phyloP scores from a whole-genome alignment of 2,113 vertebrate species.

The Paraplagusia blochii region DNA sequence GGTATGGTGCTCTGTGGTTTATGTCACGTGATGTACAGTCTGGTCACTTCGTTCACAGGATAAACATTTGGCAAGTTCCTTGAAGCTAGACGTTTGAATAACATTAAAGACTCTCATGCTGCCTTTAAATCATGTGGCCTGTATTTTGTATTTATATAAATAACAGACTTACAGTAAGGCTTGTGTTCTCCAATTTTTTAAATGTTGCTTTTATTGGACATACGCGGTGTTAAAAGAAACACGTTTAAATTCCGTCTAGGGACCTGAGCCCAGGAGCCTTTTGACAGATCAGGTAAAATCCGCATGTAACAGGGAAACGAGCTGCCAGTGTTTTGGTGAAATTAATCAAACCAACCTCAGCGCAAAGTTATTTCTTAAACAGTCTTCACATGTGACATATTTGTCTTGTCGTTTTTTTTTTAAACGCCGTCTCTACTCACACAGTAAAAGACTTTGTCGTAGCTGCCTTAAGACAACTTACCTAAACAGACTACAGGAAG shows the following conservation, averaged over 20 bases:
- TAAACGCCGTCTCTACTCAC: not conserved
- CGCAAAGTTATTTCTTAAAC: slow-evolving; percentile 10
- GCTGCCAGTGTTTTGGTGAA: slow-evolving; percentile 11
- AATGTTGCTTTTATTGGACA: slow-evolving; percentile 49
- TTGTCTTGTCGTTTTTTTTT: not conserved
- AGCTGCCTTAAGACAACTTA: not conserved
- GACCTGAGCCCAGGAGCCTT: slow-evolving; percentile 7
- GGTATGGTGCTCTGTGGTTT: slow-evolving; percentile 54
- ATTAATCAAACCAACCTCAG: slow-evolving; percentile 28
- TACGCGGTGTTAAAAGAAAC: slow-evolving; percentile 14
- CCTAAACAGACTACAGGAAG: not conserved
- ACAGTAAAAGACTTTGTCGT: not conserved
- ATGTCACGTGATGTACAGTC: slow-evolving; percentile 56
- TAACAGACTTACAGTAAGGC: slow-evolving; percentile 38
- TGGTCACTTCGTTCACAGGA: slow-evolving; percentile 56
- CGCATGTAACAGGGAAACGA: slow-evolving; percentile 41
- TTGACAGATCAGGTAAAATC: slow-evolving; percentile 17
- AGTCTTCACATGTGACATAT: not conserved
- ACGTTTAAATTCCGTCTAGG: slow-evolving; percentile 17
- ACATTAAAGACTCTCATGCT: slow-evolving; percentile 45
- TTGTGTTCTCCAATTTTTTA: slow-evolving; percentile 34
- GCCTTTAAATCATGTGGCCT: slow-evolving; percentile 42
- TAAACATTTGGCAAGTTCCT: slow-evolving; percentile 51
- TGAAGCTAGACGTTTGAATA: slow-evolving; percentile 44
- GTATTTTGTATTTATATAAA: slow-evolving; percentile 47